phyloP scores from a whole-genome alignment of 2,797 vertebrate species.

The Phyllotis vaccarum region DNA sequence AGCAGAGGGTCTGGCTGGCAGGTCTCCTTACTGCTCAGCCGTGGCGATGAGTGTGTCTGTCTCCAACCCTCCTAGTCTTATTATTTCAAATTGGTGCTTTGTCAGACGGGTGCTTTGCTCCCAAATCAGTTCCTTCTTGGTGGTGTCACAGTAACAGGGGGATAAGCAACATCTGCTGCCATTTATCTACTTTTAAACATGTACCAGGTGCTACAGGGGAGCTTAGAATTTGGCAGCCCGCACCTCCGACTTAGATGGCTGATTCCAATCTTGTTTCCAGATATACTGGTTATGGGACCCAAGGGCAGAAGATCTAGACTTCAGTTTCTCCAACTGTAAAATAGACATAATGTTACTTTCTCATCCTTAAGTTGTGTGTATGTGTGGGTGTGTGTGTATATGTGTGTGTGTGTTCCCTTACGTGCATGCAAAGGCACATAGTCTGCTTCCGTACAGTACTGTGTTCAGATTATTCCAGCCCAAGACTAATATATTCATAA shows the following conservation, averaged over 20 bases:
- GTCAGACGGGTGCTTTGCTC: constrained; percentile 21
- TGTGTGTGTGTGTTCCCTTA: background rate
- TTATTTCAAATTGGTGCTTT: constrained; percentile 44
- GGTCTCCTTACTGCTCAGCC: background rate
- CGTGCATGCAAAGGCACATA: background rate
- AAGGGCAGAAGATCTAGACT: background rate
- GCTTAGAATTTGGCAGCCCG: background rate
- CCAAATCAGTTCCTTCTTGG: background rate
- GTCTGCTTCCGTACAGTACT: background rate
- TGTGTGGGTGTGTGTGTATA: background rate
- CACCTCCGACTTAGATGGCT: background rate
- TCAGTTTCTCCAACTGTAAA: background rate
- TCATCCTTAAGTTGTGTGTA: background rate
- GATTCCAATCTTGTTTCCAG: background rate
- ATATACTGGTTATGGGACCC: background rate
- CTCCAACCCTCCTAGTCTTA: background rate
- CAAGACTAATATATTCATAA: background rate
- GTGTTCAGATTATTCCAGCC: background rate
- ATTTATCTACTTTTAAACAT: background rate
- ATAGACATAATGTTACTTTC: background rate
- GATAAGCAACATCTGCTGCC: background rate
- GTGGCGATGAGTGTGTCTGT: background rate
- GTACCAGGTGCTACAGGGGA: background rate
- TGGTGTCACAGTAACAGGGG: background rate
- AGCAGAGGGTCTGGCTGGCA: background rate